Evolutionary conservation across 2,797 vertebrate species (phyloP).

Genomic region (Delichon dasypus): DNA sequence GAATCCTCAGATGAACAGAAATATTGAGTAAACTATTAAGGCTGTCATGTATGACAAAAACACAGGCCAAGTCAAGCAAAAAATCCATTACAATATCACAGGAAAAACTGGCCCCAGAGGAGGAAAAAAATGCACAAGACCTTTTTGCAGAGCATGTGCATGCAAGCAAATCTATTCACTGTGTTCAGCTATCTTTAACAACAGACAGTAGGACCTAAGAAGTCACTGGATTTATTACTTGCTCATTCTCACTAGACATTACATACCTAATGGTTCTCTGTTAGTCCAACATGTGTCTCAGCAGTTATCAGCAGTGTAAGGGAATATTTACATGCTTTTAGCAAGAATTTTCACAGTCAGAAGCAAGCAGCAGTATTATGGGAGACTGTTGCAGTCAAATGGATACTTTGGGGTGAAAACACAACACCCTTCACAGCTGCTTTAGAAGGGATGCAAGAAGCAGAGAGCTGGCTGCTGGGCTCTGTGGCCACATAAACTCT

Average conservation of each 20-base stretch:
- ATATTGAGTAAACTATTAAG: background rate
- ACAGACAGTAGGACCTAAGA: background rate
- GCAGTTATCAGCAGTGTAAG: background rate
- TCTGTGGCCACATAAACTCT: background rate
- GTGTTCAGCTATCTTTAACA: background rate
- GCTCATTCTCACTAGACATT: background rate
- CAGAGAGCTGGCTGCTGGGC: background rate
- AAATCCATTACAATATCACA: background rate
- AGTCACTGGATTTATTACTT: background rate
- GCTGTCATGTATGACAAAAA: background rate
- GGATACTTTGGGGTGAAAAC: background rate
- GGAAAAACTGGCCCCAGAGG: background rate
- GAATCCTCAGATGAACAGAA: background rate
- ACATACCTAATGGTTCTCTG: background rate
- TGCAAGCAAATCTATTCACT: background rate
- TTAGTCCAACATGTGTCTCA: background rate
- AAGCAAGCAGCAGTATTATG: background rate
- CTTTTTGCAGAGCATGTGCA: rapidly evolving
- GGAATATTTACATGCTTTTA: background rate
- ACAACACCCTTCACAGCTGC: background rate
- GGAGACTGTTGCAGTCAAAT: background rate
- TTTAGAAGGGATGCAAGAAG: background rate
- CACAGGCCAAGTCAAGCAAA: background rate
- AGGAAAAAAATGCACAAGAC: background rate
- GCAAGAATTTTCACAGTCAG: background rate